Base-by-base conservation (phyloP, 1,140 invertebrate genomes). In the Pachypsylla venusta region DNA sequence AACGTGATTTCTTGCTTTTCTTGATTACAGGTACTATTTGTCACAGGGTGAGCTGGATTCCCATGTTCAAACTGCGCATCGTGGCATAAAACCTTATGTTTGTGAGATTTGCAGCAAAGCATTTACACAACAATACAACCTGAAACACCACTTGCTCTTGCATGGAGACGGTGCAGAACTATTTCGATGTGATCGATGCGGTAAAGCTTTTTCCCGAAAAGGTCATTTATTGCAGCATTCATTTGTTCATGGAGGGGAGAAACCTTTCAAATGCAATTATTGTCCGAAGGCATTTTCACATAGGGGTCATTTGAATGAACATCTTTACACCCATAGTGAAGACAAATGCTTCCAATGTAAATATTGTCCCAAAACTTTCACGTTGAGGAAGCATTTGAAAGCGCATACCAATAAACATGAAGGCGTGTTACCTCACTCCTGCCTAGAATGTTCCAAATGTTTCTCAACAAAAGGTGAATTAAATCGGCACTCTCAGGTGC, bases 401-500 rank as follows among this genome's bases (percentile, higher is more conserved):
- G 59, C 73, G 4, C 74, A 75, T 56, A 53, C 16, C 13, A 35
- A 35, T 16, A 55, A 22, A 2, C 58, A 60, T 25, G 48, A 53
- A 25, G 58, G 58, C 14, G 24, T 24, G n/a, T 13, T 60, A 1
- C 28, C 28, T 7, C 53, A 60, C 24, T 22, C 27, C 2, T 60
- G 58, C 25, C 5, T 35, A 4, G 35, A 25, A 3, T 60, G 58
- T 25, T 25, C 25, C n/a, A 60, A 60, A 48, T 27, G 58, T 16
- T 60, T 60, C 24, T 48, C 42, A 5, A 48, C 42, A n/a, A 48
- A 48, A 19, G 16, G n/a, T 4, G 42, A 48, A 19, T 22, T 48
- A 22, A 48, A 48, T 22, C 42, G 42, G 22, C 96, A 99, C 72
- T 87, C 92, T 70, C 74, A 98, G 19, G 99, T 95, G 0, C 96